These are phyloP conservation scores for Mercenaria mercenaria DNA, from an alignment of 1,140 invertebrate genomes.

Conservation along the genomic window DNA sequence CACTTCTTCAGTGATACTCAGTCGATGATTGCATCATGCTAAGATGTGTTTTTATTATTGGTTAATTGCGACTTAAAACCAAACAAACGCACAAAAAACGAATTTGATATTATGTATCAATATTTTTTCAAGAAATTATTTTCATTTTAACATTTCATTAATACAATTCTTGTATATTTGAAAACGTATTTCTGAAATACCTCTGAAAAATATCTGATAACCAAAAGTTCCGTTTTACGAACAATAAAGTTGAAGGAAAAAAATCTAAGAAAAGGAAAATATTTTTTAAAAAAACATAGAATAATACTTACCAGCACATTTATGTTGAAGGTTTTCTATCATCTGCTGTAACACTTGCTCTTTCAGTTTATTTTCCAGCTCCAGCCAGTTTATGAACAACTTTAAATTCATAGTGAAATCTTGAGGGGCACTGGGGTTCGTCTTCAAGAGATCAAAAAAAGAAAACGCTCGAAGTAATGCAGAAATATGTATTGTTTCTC, in stretches of 20 bases:
- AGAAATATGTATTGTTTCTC: not conserved
- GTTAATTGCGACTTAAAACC: too few relatives aligned
- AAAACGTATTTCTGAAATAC: too few relatives aligned
- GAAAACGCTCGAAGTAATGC: not conserved
- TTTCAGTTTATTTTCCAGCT: not conserved
- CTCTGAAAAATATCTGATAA: too few relatives aligned
- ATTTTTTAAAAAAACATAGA: not conserved
- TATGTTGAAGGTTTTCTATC: not conserved
- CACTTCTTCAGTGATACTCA: too few relatives aligned
- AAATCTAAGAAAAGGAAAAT: not conserved
- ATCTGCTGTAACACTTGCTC: not conserved
- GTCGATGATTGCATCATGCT: too few relatives aligned
- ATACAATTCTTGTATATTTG: too few relatives aligned
- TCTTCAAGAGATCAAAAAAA: not conserved
- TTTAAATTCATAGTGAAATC: not conserved
- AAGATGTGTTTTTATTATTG: too few relatives aligned
- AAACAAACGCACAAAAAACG: too few relatives aligned
- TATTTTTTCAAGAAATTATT: not conserved
- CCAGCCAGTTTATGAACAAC: not conserved
- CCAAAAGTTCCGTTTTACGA: too few relatives aligned
- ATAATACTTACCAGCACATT: not conserved
- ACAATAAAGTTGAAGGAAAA: too few relatives aligned
- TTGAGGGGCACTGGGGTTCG: not conserved
- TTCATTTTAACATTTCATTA: not conserved
- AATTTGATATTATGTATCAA: too few relatives aligned